Percentiles rank a stretch among this genome's conserved stretches.
Conservation (phyloP, 1,140 invertebrate genomes). For the Gonatopus flavifemur region DNA sequence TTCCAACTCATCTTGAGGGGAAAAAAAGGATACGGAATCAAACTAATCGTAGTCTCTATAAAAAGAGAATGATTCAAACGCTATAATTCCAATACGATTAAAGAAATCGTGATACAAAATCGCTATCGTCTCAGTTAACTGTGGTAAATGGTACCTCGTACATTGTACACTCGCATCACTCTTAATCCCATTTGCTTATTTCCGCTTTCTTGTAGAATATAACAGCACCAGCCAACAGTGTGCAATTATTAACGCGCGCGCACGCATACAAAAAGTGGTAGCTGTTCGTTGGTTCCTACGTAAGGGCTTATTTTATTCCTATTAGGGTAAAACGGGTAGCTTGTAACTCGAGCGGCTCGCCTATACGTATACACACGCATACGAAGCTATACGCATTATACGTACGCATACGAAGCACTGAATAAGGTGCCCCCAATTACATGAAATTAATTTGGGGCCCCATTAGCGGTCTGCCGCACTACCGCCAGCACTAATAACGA, state of each 20-base stretch:
- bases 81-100: too few species aligned
- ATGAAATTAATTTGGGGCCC: conserved; percentile 54
- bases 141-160: too few species aligned
- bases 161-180: too few species aligned
- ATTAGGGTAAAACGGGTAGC: conserved; percentile 53
- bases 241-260: conserved; percentile 43
- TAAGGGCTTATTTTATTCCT: conserved; percentile 55
- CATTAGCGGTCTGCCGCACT: conserved; percentile 42
- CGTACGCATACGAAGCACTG: too few species aligned
- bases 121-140: too few species aligned
- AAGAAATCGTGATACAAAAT: too few species aligned
- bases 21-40: too few species aligned
- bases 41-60: too few species aligned
- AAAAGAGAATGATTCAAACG: too few species aligned
- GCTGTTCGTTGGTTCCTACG: background rate
- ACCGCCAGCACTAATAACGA: conserved; percentile 39
- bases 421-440: conserved; percentile 49
- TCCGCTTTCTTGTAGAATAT: conserved; percentile 33
- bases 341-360: conserved; percentile 11
- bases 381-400: background rate
- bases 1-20: too few species aligned
- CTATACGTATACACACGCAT: conserved; percentile 6
- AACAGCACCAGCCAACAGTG: conserved; percentile 23
- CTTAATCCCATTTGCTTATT: conserved; percentile 54
- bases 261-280: conserved; percentile 10